phyloP scores from a whole-genome alignment of 2,888 invertebrate genomes.

The Nephrotoma flavescens region DNA sequence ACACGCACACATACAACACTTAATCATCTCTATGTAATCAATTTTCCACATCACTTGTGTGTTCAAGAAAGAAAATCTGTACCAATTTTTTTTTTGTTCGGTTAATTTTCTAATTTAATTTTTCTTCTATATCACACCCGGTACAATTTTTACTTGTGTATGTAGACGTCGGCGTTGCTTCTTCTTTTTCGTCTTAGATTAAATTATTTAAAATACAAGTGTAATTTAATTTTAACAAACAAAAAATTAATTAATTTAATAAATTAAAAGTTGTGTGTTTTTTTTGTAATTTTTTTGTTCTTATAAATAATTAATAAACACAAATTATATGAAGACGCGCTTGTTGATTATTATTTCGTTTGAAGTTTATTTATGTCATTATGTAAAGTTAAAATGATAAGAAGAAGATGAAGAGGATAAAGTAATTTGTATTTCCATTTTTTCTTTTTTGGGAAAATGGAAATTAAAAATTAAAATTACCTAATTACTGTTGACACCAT shows the following conservation, averaged over 20 bases:
- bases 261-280: neutral
- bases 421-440: neutral
- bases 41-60: neutral
- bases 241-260: neutral
- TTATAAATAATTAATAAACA: neutral
- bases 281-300: neutral
- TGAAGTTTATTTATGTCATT: neutral
- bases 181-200: neutral
- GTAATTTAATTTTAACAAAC: neutral
- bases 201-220: neutral
- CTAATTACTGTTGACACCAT: neutral
- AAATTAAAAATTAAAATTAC: neutral
- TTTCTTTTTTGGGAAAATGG: neutral
- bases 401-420: neutral
- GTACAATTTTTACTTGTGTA: neutral
- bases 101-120: neutral
- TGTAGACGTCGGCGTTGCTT: neutral
- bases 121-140: neutral
- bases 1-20: neutral
- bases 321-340: neutral
- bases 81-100: neutral
- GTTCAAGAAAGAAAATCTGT: neutral
- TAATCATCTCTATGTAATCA: neutral
- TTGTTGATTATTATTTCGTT: neutral
- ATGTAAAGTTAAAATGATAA: neutral